These are phyloP conservation scores for Sesia apiformis DNA, from an alignment of 2,888 invertebrate species.

Conservation along the genomic window DNA sequence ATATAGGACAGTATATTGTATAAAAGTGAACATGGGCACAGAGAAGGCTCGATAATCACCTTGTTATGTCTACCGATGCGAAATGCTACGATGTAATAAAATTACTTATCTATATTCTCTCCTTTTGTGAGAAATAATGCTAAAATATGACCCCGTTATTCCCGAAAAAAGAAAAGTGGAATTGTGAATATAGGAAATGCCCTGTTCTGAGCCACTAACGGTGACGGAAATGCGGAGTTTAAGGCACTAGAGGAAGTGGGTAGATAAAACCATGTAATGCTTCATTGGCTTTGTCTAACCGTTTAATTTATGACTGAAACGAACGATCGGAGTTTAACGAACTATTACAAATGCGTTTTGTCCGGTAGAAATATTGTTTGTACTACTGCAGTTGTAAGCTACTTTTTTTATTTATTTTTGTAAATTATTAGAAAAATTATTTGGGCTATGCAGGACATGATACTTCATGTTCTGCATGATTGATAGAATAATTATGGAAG, in stretches of 20 bases:
- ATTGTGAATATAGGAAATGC: neutral
- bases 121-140: constrained; percentile 9
- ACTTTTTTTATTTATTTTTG: no score
- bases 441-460: no score
- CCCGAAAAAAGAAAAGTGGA: neutral
- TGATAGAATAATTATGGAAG: no score
- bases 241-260: neutral
- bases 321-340: no score
- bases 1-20: constrained; percentile 20
- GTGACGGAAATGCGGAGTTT: neutral
- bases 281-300: no score
- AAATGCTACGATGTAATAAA: constrained; percentile 19
- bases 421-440: no score
- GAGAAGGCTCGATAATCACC: constrained; percentile 24
- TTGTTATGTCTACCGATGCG: constrained; percentile 24
- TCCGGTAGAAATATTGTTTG: no score
- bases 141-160: constrained; percentile 5
- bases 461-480: no score
- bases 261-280: no score
- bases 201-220: neutral
- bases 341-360: no score
- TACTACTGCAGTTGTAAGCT: no score
- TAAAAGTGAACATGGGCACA: constrained; percentile 13
- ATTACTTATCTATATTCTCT: constrained; percentile 19
- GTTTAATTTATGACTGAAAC: no score